Conservation (phyloP, 2,888 invertebrate species). For the Erebia ligea region DNA sequence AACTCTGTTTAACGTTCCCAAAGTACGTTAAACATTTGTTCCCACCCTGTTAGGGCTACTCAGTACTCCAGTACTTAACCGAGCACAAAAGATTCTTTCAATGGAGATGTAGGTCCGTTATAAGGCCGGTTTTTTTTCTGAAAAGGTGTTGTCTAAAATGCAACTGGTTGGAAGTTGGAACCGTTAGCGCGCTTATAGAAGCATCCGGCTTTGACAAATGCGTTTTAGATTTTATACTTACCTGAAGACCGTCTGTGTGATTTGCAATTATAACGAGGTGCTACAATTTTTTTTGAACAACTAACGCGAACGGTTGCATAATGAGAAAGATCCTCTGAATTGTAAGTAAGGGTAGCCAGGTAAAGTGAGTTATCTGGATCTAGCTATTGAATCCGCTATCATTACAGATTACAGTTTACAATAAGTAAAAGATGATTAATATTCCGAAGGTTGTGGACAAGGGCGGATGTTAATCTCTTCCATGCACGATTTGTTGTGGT, state of each 20-base stretch:
- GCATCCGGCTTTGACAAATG: slow-evolving; percentile 41
- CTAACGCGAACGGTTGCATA: not conserved
- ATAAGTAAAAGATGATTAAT: not conserved
- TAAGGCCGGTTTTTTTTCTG: slow-evolving; percentile 36
- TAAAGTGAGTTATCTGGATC: not conserved
- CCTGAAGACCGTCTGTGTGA: slow-evolving; percentile 27
- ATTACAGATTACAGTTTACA: not conserved
- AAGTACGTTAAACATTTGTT: slow-evolving; percentile 40
- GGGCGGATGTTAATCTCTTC: not conserved
- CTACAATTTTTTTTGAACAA: not conserved
- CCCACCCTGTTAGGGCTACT: slow-evolving; percentile 34
- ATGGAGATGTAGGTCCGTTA: slow-evolving; percentile 49
- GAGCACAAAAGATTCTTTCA: slow-evolving; percentile 44
- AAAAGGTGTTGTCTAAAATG: slow-evolving; percentile 28
- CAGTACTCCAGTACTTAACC: slow-evolving; percentile 36
- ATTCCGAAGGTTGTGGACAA: not conserved
- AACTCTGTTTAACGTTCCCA: slow-evolving; percentile 37
- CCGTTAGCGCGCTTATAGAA: slow-evolving; percentile 64
- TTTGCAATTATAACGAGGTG: slow-evolving; percentile 24
- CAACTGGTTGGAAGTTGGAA: slow-evolving; percentile 49
- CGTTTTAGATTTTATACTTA: slow-evolving; percentile 34
- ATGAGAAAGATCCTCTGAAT: not conserved
- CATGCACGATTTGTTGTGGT: not conserved
- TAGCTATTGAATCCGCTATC: not conserved
- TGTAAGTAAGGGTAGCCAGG: not conserved